Conservation (phyloP, 2,113 vertebrate species). For the Anhinga rufa region DNA sequence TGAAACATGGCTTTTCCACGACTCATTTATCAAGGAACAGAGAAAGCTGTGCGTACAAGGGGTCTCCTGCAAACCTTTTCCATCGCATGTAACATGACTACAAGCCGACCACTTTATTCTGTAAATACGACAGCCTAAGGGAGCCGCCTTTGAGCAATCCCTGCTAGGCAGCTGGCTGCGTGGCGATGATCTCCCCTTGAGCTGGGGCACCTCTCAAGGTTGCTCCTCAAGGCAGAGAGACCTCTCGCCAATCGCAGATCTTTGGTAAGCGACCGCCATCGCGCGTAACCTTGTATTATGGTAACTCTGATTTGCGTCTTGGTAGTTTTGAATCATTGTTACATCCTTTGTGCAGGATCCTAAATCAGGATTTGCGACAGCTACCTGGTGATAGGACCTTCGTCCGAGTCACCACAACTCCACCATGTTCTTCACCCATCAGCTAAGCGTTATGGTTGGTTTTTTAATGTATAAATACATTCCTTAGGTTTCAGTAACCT, state of each 20-base stretch:
- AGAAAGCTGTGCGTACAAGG: background rate
- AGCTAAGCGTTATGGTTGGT: rapidly evolving
- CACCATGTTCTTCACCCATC: background rate
- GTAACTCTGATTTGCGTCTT: background rate
- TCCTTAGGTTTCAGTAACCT: background rate
- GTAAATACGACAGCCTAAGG: no score
- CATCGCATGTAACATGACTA: no score
- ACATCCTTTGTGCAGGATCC: background rate
- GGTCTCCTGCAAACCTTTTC: background rate
- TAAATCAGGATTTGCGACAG: rapidly evolving
- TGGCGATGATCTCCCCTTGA: background rate
- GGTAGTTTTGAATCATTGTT: background rate
- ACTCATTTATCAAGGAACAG: background rate
- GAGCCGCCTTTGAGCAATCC: background rate
- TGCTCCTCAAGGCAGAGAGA: background rate
- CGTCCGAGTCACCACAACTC: background rate
- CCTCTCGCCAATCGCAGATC: background rate
- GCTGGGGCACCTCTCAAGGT: background rate
- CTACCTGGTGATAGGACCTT: background rate
- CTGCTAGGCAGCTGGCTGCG: background rate
- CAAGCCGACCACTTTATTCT: background rate
- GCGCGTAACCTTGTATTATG: rapidly evolving
- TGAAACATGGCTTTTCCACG: background rate
- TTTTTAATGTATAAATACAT: background rate
- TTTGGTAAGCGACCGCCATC: rapidly evolving